A percentile compares a stretch with the other conserved stretches of the same genome.
phyloP scores from a whole-genome alignment of 2,113 vertebrate genomes.

The Fregetta grallaria region DNA sequence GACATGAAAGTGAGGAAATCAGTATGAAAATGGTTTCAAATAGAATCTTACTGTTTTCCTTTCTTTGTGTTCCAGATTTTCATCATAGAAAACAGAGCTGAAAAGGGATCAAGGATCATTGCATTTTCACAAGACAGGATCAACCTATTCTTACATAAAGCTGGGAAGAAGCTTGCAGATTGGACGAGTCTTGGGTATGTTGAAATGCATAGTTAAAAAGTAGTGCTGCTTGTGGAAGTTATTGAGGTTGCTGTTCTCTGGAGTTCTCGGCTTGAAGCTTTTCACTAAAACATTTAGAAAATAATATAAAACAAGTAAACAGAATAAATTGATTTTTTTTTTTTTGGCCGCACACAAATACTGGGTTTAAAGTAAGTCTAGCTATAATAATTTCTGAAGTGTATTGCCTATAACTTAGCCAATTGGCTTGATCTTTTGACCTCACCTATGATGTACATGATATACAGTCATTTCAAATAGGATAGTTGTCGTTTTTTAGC shows the following conservation, averaged over 20 bases:
- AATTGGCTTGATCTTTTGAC: background rate
- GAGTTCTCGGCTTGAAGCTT: background rate
- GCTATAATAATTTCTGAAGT: background rate
- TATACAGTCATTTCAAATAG: background rate
- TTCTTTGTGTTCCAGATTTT: background rate
- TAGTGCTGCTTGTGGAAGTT: background rate
- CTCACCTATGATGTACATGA: background rate
- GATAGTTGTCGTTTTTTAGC: background rate
- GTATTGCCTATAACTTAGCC: background rate
- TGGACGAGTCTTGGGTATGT: background rate
- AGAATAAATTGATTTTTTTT: background rate
- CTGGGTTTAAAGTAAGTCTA: background rate
- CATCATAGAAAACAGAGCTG: background rate
- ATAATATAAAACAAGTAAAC: background rate
- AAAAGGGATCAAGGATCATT: background rate
- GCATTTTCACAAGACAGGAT: background rate
- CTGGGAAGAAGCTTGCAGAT: background rate
- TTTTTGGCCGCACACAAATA: background rate
- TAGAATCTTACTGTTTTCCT: background rate
- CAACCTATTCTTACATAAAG: background rate
- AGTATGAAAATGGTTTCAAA: background rate
- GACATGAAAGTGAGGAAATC: background rate
- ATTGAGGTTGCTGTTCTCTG: background rate
- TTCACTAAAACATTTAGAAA: constrained; percentile 16
- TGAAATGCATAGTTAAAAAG: background rate